Percentiles rank a stretch among this genome's conserved stretches.
These are phyloP conservation scores for Eueides isabella DNA, from an alignment of 1,140 invertebrate genomes.

Conservation along the genomic window DNA sequence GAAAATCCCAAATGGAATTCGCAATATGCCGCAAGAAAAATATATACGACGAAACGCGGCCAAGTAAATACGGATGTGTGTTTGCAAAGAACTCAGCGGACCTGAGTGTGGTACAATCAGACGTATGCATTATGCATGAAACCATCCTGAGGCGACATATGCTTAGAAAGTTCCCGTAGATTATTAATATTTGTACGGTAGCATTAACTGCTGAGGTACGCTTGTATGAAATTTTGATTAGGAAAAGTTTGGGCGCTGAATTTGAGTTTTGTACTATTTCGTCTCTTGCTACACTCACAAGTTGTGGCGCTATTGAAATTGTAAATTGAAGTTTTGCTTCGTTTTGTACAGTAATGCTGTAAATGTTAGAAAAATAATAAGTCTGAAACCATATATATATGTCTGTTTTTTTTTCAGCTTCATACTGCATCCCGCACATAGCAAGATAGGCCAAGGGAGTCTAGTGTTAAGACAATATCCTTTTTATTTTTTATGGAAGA, in stretches of 20 bases:
- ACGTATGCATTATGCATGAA: slow-evolving; percentile 70
- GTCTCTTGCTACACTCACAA: too few relatives aligned
- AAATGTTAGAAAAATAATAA: too few relatives aligned
- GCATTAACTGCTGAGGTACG: slow-evolving; percentile 22
- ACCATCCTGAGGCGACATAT: slow-evolving; percentile 63
- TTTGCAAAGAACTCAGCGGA: slow-evolving; percentile 59
- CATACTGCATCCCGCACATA: too few relatives aligned
- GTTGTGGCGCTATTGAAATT: not conserved
- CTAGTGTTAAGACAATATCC: too few relatives aligned
- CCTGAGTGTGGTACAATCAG: slow-evolving; percentile 61
- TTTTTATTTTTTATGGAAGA: too few relatives aligned
- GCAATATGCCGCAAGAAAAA: slow-evolving; percentile 55
- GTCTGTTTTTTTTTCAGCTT: too few relatives aligned
- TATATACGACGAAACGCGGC: slow-evolving; percentile 45
- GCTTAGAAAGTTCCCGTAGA: slow-evolving; percentile 52
- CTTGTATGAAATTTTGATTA: slow-evolving; percentile 28
- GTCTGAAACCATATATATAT: too few relatives aligned
- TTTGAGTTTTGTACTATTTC: not conserved
- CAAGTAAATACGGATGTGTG: slow-evolving; percentile 59
- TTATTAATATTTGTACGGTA: slow-evolving; percentile 61
- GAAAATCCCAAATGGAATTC: slow-evolving; percentile 39
- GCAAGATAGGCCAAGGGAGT: too few relatives aligned
- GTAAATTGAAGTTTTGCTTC: not conserved
- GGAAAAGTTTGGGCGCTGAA: slow-evolving; percentile 15
- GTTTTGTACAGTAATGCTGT: not conserved